A percentile compares a stretch with the other conserved stretches of the same genome.
These are phyloP conservation scores for Bactericera cockerelli DNA, from an alignment of 1,140 invertebrate species.

Conservation along the genomic window DNA sequence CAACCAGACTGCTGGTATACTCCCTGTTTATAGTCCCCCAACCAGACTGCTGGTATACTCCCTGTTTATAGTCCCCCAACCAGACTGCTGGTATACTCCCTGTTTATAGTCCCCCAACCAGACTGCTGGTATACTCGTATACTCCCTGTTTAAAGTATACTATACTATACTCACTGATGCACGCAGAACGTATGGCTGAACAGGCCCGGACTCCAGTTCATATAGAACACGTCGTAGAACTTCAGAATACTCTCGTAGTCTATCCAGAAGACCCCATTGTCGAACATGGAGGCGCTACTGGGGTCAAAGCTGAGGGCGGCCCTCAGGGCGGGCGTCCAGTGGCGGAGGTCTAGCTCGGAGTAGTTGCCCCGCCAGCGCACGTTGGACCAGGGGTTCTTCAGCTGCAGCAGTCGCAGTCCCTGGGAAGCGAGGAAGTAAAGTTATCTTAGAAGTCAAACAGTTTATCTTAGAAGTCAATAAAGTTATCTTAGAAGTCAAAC, in stretches of 20 bases:
- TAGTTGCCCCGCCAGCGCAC: slow-evolving; percentile 85
- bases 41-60: too few relatives aligned
- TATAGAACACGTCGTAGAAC: slow-evolving; percentile 91
- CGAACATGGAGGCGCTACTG: slow-evolving; percentile 64
- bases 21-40: too few relatives aligned
- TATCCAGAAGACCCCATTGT: slow-evolving; percentile 99
- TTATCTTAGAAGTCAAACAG: too few relatives aligned
- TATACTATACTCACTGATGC: slow-evolving; percentile 71
- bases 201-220: slow-evolving; percentile 89
- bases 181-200: slow-evolving; percentile 83
- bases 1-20: too few relatives aligned
- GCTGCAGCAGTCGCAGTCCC: slow-evolving; percentile 59
- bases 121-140: too few relatives aligned
- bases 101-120: too few relatives aligned
- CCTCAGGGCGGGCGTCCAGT: slow-evolving; percentile 66
- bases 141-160: too few relatives aligned
- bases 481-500: too few relatives aligned
- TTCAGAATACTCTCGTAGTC: slow-evolving; percentile 79
- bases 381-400: slow-evolving; percentile 98
- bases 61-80: too few relatives aligned
- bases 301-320: slow-evolving; percentile 72
- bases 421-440: too few relatives aligned
- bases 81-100: too few relatives aligned
- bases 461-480: too few relatives aligned
- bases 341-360: slow-evolving; percentile 62